Base-by-base conservation (phyloP, 2,888 invertebrate genomes). In the Eudemis profundana region DNA sequence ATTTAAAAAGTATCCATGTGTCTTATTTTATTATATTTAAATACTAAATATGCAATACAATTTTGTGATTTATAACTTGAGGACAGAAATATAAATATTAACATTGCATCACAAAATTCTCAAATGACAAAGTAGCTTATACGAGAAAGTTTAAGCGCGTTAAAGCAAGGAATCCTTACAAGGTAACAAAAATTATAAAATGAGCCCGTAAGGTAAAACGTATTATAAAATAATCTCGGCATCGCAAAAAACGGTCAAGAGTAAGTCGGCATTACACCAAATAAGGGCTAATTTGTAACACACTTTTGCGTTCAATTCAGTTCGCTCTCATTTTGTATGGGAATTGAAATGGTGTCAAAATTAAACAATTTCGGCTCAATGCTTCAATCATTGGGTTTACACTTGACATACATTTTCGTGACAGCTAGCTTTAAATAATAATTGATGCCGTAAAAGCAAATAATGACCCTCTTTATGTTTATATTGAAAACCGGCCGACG, bases 41-140 rank as follows among this genome's bases (percentile, higher is more conserved):
- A 5, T 12, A 33, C 4, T 50, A 7, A 17, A 23, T 10, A 50
- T 23, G 33, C 21, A 33, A 36, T 36, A 36, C 54, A 49, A 38
- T 49, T 14, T 27, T 14, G n/a, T 40, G 29, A 14, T 57, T 51
- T 44, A 61, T 53, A 10, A 50, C 27, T 15, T 47, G 38, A 60
- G 17, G 23, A 23, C 64, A 44, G 57, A 57, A 64, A 50, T 42
- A 57, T 49, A 49, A 50, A 33, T 42, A 36, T 64, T 36, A 59
- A 51, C 33, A 57, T 64, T 64, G 51, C 57, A 51, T 64, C 57
- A 64, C 50, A 59, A n/a, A n/a, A n/a, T n/a, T n/a, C n/a, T n/a
- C n/a, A n/a, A 46, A 46, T 63, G 63, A 63, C 57, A 56, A 64
- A 57, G 64, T 51, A 51, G 50, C 57, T 12, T 51, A 27, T 12